Evolutionary conservation across 2,797 vertebrate genomes (phyloP).

Genomic region (Ptychobarbus kaznakovi): DNA sequence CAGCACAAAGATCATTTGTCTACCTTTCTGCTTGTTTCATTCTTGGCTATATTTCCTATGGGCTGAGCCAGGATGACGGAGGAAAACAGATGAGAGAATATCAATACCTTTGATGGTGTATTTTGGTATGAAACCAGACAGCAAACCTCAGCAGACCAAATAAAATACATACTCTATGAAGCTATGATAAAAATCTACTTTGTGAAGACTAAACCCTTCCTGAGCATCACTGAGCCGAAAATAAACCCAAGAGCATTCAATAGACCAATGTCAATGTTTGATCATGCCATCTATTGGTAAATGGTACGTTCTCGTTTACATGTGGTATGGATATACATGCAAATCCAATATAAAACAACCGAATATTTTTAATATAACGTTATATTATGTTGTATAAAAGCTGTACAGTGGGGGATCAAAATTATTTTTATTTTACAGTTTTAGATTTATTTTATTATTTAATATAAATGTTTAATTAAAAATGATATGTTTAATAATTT

Average conservation of each 20-base stretch:
- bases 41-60: constrained; percentile 11
- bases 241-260: not conserved
- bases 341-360: not conserved
- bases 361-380: not conserved
- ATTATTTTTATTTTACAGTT: not conserved
- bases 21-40: not conserved
- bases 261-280: not conserved
- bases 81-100: constrained; percentile 9
- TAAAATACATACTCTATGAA: not conserved
- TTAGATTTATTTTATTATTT: not conserved
- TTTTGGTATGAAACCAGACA: constrained; percentile 5
- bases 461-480: not conserved
- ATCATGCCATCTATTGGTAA: constrained; percentile 30
- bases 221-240: constrained; percentile 3
- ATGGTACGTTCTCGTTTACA: not conserved
- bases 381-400: not conserved
- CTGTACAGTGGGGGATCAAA: not conserved
- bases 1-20: constrained; percentile 15
- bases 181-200: constrained; percentile 1
- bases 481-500: not conserved
- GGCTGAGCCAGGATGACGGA: constrained; percentile 21
- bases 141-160: constrained; percentile 1
- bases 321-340: not conserved
- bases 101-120: constrained; percentile 21
- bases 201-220: not conserved